These are phyloP conservation scores for Paramormyrops hopkinsi DNA, from an alignment of 2,797 vertebrate genomes.

Conservation along the genomic window DNA sequence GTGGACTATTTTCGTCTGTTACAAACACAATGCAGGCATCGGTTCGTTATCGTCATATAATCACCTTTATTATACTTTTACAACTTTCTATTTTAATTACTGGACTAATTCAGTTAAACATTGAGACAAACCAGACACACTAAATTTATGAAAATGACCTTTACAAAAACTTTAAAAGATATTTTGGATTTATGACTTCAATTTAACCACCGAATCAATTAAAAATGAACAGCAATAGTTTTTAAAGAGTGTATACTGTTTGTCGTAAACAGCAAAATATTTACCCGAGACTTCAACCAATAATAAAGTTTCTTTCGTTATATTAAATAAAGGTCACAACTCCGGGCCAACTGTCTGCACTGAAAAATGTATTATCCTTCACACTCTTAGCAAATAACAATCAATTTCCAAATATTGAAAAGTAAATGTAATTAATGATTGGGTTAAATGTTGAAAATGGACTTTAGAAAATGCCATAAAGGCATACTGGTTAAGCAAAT, in stretches of 20 bases:
- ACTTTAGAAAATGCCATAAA: background rate
- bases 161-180: background rate
- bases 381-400: slow-evolving; percentile 1
- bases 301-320: background rate
- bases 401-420: background rate
- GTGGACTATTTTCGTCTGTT: slow-evolving; percentile 1
- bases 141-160: background rate
- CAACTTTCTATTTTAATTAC: background rate
- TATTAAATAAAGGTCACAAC: background rate
- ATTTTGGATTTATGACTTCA: background rate
- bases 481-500: background rate
- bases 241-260: background rate
- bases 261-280: background rate
- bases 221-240: background rate
- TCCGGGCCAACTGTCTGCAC: background rate
- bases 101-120: background rate
- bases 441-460: background rate
- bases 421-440: background rate
- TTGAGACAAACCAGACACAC: background rate
- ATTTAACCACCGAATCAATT: background rate
- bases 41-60: background rate
- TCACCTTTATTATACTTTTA: background rate
- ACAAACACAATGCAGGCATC: background rate
- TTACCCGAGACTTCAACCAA: background rate
- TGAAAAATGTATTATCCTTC: background rate